These are phyloP conservation scores for Agriopis leucophaearia DNA, from an alignment of 2,888 invertebrate species.

Conservation along the genomic window DNA sequence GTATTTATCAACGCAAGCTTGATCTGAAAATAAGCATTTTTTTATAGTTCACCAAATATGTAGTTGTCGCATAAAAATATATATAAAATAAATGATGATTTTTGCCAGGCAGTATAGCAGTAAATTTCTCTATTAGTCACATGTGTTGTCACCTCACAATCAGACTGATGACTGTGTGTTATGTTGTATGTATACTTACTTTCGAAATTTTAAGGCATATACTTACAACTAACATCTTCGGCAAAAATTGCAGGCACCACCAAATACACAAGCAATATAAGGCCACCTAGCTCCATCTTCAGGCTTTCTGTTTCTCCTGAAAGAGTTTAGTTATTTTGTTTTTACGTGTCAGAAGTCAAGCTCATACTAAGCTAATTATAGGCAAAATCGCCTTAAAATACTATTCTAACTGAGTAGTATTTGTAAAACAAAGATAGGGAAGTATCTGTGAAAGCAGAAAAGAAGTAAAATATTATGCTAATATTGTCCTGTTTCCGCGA, in stretches of 20 bases:
- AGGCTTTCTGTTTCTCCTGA: slow-evolving; percentile 43
- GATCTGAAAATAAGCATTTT: slow-evolving; percentile 61
- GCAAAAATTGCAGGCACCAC: slow-evolving; percentile 61
- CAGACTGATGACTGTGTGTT: too few species aligned
- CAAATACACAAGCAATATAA: slow-evolving; percentile 62
- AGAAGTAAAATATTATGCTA: slow-evolving; percentile 68
- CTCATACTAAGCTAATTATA: slow-evolving; percentile 42
- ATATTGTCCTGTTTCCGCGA: slow-evolving; percentile 57
- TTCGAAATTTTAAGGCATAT: neutral
- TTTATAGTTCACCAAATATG: too few species aligned
- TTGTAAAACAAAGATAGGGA: slow-evolving; percentile 69
- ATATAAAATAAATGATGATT: too few species aligned
- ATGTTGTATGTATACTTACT: too few species aligned
- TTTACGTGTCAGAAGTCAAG: slow-evolving; percentile 23
- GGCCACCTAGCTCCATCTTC: slow-evolving; percentile 63
- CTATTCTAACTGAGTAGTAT: slow-evolving; percentile 62
- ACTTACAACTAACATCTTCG: slow-evolving; percentile 82
- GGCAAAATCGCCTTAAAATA: slow-evolving; percentile 65
- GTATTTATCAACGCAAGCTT: slow-evolving; percentile 83
- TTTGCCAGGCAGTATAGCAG: too few species aligned
- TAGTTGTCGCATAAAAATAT: too few species aligned
- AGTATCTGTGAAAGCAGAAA: slow-evolving; percentile 58
- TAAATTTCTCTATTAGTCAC: too few species aligned
- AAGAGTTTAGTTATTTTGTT: slow-evolving; percentile 18
- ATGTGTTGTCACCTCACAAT: too few species aligned